Percentiles rank a stretch among this genome's conserved stretches.
Evolutionary conservation across 1,140 invertebrate species (phyloP).

Genomic region (Phymastichus coffea): DNA sequence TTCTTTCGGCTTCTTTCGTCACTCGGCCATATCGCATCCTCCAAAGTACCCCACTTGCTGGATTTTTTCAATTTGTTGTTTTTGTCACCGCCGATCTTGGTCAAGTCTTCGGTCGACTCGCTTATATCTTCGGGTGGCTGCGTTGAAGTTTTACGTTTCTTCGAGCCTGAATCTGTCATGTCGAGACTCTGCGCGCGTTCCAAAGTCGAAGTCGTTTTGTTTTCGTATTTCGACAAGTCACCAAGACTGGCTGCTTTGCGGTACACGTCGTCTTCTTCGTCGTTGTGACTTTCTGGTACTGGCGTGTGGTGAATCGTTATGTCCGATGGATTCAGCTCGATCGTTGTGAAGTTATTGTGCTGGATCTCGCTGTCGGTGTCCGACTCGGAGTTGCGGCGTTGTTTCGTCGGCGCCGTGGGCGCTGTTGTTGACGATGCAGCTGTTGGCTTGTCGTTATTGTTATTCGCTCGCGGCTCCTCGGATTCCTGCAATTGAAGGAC

Average conservation of each 20-base stretch:
- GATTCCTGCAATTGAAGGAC: neutral
- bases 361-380: constrained; percentile 56
- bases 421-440: constrained; percentile 32
- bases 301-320: constrained; percentile 73
- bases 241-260: constrained; percentile 79
- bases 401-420: constrained; percentile 26
- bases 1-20: neutral
- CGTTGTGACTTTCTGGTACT: constrained; percentile 58
- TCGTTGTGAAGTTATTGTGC: constrained; percentile 58
- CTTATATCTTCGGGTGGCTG: constrained; percentile 59
- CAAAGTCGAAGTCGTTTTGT: constrained; percentile 62
- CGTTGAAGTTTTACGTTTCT: constrained; percentile 67
- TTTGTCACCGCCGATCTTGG: constrained; percentile 66
- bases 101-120: constrained; percentile 62
- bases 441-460: constrained; percentile 34
- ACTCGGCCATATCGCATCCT: constrained; percentile 67
- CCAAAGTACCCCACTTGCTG: constrained; percentile 74
- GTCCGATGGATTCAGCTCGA: constrained; percentile 71
- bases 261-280: constrained; percentile 61
- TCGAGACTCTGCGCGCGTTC: constrained; percentile 82
- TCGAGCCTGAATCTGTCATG: constrained; percentile 70
- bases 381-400: constrained; percentile 55
- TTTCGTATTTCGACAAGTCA: constrained; percentile 74
- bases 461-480: constrained; percentile 30
- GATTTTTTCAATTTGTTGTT: constrained; percentile 69